Conservation (phyloP, 1,140 invertebrate genomes). For the Euborellia annulipes region DNA sequence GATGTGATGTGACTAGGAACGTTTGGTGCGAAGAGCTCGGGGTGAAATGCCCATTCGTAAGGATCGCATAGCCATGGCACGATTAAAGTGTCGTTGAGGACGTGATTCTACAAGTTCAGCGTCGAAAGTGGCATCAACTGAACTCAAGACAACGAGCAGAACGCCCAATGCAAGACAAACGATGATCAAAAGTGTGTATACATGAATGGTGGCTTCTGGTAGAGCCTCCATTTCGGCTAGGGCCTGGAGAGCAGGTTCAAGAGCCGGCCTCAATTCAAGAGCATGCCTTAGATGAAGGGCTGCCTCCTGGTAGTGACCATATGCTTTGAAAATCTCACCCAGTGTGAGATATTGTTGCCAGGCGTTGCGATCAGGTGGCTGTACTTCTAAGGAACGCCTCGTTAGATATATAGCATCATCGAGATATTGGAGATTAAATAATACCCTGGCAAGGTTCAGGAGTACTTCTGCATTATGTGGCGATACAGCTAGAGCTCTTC, state of each 20-base stretch:
- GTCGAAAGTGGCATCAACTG: constrained; percentile 42
- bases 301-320: constrained; percentile 69
- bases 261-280: constrained; percentile 64
- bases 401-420: constrained; percentile 79
- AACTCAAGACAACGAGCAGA: constrained; percentile 61
- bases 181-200: constrained; percentile 73
- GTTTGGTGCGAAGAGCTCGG: constrained; percentile 25
- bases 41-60: constrained; percentile 36
- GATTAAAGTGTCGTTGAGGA: constrained; percentile 56
- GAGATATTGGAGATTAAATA: constrained; percentile 70
- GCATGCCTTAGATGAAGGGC: constrained; percentile 62
- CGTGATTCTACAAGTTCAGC: constrained; percentile 23
- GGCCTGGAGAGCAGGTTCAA: constrained; percentile 56
- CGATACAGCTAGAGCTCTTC: constrained; percentile 63
- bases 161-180: constrained; percentile 65
- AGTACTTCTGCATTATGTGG: constrained; percentile 74
- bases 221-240: constrained; percentile 62
- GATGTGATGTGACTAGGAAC: too few relatives aligned
- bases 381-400: constrained; percentile 49
- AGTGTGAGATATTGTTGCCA: constrained; percentile 84
- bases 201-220: constrained; percentile 52
- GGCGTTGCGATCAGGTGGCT: constrained; percentile 63
- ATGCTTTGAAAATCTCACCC: constrained; percentile 71
- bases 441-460: constrained; percentile 64
- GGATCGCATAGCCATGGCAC: constrained; percentile 71